Conservation (phyloP, 53 echinoderm and acorn worm genomes). For the Mesocentrotus franciscanus region DNA sequence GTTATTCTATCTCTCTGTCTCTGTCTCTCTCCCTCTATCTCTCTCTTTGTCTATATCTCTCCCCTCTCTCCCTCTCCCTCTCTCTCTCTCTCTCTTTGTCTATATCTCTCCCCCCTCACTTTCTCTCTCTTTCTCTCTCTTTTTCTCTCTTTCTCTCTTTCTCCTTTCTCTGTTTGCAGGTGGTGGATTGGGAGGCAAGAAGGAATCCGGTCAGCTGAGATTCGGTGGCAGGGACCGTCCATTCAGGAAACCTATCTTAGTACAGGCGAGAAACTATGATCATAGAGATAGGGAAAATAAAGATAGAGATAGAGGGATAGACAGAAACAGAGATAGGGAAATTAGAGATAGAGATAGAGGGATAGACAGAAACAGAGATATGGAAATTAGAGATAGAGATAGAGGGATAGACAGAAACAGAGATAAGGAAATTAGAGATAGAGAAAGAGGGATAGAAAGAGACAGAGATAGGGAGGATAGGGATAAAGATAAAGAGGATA, state of each 20-base stretch:
- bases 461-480: not conserved
- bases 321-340: slow-evolving; percentile 18
- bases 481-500: not conserved
- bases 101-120: not conserved
- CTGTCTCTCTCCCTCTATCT: not conserved
- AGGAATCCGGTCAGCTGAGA: slow-evolving; percentile 96
- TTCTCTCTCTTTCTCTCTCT: not conserved
- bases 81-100: not conserved
- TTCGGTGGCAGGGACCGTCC: slow-evolving; percentile 96
- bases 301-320: slow-evolving; percentile 11
- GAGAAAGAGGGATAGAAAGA: not conserved
- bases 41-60: not conserved
- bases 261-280: not conserved
- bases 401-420: slow-evolving; percentile 59
- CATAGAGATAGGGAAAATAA: not conserved
- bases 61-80: not conserved
- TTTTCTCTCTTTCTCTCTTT: not conserved
- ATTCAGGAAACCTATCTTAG: slow-evolving; percentile 84
- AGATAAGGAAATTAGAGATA: slow-evolving; percentile 35
- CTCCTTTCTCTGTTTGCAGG: slow-evolving; percentile 71
- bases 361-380: slow-evolving; percentile 63
- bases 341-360: slow-evolving; percentile 56
- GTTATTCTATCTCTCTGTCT: not conserved
- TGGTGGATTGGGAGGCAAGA: slow-evolving; percentile 98
- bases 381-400: slow-evolving; percentile 39